Percentiles rank a stretch among this genome's conserved stretches.
These are phyloP conservation scores for Cheirogaleus medius DNA, from an alignment of 2,113 vertebrate genomes.

Conservation along the genomic window DNA sequence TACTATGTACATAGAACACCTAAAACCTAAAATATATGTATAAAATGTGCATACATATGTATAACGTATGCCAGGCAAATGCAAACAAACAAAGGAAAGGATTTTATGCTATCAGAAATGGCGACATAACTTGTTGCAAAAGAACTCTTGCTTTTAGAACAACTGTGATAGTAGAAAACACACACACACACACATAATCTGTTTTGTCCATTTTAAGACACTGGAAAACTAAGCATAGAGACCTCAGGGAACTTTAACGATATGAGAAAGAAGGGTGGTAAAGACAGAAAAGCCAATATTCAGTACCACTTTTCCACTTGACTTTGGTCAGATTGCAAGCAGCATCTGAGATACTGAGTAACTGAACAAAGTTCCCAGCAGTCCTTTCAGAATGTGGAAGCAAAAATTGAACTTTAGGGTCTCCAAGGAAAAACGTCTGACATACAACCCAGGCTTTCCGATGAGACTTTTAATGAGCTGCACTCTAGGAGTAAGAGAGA, in stretches of 20 bases:
- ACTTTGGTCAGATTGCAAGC: neutral
- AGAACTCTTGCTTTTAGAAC: neutral
- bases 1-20: neutral
- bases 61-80: neutral
- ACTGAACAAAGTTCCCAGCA: neutral
- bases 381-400: neutral
- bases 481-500: neutral
- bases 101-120: neutral
- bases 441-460: neutral
- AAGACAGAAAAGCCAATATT: neutral
- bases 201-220: neutral
- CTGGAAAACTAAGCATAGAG: neutral
- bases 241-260: neutral
- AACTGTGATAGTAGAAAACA: neutral
- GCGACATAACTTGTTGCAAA: neutral
- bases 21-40: neutral
- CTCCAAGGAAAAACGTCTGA: neutral
- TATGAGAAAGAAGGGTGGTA: neutral
- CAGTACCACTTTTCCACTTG: neutral
- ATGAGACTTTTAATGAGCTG: neutral
- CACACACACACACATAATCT: neutral
- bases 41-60: neutral
- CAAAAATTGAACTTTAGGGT: neutral
- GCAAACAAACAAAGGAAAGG: neutral
- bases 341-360: neutral